Evolutionary conservation across 2,113 vertebrate genomes (phyloP), one percentile per base, ranked within the genome.

Genomic region (Tringa solitaria): DNA sequence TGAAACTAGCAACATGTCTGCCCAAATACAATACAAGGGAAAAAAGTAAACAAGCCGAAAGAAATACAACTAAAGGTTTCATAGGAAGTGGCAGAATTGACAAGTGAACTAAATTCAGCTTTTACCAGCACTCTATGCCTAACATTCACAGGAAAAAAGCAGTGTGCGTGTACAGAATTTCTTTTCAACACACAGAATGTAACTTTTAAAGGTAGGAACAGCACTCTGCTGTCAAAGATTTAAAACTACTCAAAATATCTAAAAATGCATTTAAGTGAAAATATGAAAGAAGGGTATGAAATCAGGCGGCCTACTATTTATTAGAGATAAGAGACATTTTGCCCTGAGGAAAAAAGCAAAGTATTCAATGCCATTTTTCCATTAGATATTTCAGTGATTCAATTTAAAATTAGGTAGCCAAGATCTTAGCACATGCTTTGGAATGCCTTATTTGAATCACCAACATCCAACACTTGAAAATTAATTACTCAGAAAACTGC

Each of bases 371-470:
- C 30, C n/a, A n/a, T 64, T 93, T 94, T 92, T 59, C 89, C 68
- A 87, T 57, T 50, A 90, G 51, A 45, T 48, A 93, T 85, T 94
- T 83, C 79, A 91, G 59, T 56, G 57, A 85, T 59, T 92, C n/a
- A 67, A 65, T 65, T 94, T 76, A 48, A 92, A 92, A 86, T 80
- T 73, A 93, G 88, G 63, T 48, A 70, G 83, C 63, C 59, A 57
- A 65, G 23, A 83, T 64, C 63, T 61, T 59, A 30, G 28, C 27
- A 93, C n/a, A 54, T 37, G 30, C 33, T 80, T 70, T 68, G 41
- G 32, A 96, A 96, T 70, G 23, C 35, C 70, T 93, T 93, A 75
- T 26, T 86, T 90, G 64, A 93, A 93, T 91, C 65, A 94, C 50
- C 32, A 89, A 41, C 53, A 89, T 46, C 45, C 43, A 90, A 57